Evolutionary conservation across 2,797 vertebrate species (phyloP).

Genomic region (Yasuhikotakia modesta): DNA sequence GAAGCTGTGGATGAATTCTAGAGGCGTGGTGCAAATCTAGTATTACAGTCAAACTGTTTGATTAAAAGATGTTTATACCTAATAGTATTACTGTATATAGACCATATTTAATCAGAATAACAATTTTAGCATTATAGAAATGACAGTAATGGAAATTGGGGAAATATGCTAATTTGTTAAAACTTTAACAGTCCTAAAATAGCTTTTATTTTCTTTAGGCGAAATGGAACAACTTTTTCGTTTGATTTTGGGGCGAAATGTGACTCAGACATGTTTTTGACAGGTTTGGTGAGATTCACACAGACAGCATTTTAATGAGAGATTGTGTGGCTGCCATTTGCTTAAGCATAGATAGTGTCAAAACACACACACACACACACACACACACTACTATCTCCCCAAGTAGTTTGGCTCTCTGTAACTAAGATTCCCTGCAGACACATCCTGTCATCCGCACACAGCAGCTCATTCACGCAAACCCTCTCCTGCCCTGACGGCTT

Average conservation of each 20-base stretch:
- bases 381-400: not conserved
- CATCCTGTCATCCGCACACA: constrained; percentile 11
- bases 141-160: not conserved
- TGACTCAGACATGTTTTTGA: not conserved
- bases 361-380: not conserved
- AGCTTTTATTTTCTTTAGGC: too few species aligned
- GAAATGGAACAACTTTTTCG: not conserved
- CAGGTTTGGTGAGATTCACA: not conserved
- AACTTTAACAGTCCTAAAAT: not conserved
- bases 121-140: too few species aligned
- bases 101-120: too few species aligned
- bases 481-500: not conserved
- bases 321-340: not conserved
- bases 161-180: not conserved
- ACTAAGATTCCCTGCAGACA: constrained; percentile 16
- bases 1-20: not conserved
- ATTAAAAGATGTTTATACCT: too few species aligned
- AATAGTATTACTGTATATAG: too few species aligned
- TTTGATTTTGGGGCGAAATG: not conserved
- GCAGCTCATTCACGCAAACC: constrained; percentile 11
- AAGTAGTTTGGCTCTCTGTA: not conserved
- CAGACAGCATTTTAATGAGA: not conserved
- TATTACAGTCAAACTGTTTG: too few species aligned
- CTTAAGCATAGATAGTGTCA: not conserved
- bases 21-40: not conserved